Base-by-base conservation (phyloP, 2,113 vertebrate genomes). In the Galemys pyrenaicus region DNA sequence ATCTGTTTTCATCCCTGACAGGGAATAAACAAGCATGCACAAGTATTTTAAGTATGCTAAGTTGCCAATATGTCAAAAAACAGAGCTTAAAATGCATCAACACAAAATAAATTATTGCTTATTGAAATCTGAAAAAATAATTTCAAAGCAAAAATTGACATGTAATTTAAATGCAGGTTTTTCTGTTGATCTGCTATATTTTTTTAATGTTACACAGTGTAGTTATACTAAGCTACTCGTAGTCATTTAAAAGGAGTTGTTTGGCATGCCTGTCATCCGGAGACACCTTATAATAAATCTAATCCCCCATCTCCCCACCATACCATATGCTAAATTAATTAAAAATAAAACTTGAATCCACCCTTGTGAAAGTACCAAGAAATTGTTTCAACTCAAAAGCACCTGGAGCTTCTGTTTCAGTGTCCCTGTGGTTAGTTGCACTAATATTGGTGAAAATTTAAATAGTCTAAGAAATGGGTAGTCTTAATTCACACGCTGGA, bases 311-410 rank as follows among this genome's bases (percentile, higher is more conserved):
- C 49, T 97, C 71, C 80, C 75, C 92, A 96, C 71, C 56, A 60
- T 87, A 24, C 91, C 93, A 79, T 96, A 96, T 96, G 96, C 94
- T 95, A 89, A 94, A 97, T 97, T 96, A 96, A 97, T 96, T 96
- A 96, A 96, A 96, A 96, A 92, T 92, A 96, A 89, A 96, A 94
- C 60, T 92, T 96, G 62, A 93, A 94, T 84, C 83, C 32, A 2
- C 81, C 41, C 80, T 96, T 94, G 39, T 78, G 87, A 80, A 91
- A 94, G 56, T n/a, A 94, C 87, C 87, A 93, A 96, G 96, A 93
- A 95, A 64, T 87, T 46, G n/a, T 93, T 89, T 96, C 92, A 58
- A 68, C 84, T 85, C 65, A 90, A 95, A 93, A 89, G 84, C 93
- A 97, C 95, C 96, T 96, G 92, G 94, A 96, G 80, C 58, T 68